phyloP scores from a whole-genome alignment of 2,797 vertebrate species.

The Leontocebus nigricollis region DNA sequence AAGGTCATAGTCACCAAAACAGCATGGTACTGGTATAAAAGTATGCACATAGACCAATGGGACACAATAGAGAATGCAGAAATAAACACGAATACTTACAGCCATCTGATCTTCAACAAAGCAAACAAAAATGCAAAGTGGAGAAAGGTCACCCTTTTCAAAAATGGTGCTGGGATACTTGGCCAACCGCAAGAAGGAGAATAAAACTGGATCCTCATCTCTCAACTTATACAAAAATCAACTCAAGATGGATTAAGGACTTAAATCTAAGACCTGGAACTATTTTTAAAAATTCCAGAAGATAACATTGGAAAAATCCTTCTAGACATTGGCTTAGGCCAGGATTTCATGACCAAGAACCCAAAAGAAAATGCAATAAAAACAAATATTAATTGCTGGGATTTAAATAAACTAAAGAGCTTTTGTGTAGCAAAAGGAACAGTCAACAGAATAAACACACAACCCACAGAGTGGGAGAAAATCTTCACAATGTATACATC shows the following conservation, averaged over 20 bases:
- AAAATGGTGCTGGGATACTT: background rate
- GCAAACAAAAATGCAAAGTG: background rate
- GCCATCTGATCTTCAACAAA: background rate
- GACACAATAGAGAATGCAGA: background rate
- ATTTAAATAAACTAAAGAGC: background rate
- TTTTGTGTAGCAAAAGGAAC: background rate
- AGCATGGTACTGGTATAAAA: background rate
- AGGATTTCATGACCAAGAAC: background rate
- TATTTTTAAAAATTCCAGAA: background rate
- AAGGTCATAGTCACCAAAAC: background rate
- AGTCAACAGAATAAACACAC: background rate
- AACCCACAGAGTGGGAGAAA: background rate
- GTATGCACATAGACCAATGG: background rate
- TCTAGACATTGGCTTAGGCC: background rate
- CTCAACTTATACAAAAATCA: background rate
- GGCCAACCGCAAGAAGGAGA: background rate
- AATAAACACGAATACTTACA: background rate
- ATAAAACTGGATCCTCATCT: background rate
- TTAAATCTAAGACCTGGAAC: background rate
- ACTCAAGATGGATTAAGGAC: background rate
- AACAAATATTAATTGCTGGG: background rate
- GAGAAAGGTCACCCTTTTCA: background rate
- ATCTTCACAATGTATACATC: background rate
- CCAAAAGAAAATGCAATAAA: background rate
- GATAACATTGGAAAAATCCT: background rate